Base-by-base conservation (phyloP, 2,797 vertebrate genomes). In the Hozukius guyotensis region DNA sequence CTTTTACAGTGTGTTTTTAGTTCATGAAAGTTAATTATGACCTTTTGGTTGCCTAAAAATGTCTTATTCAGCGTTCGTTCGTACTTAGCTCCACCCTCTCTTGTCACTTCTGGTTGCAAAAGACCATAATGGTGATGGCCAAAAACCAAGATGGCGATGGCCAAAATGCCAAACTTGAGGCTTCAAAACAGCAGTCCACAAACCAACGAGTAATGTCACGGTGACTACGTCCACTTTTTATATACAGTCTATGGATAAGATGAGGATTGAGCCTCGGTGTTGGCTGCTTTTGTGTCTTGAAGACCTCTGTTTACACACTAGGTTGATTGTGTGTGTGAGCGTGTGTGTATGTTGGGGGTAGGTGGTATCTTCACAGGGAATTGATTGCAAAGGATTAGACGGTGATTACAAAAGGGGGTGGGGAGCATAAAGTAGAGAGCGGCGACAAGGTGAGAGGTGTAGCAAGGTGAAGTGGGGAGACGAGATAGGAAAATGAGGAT, bases 331-430 rank as follows among this genome's bases (percentile, higher is more conserved):
- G 31, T 38, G 52, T 22, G 52, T 53, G 52, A 20, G n/a, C 7
- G n/a, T 53, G 52, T 53, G 38, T 56, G 29, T 52, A 29, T 73
- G 65, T 63, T 24, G 27, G 52, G 57, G 74, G 75, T 2, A 36
- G 75, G 71, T 56, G 72, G 78, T 55, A 20, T 84, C 76, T 81
- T 87, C 78, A 42, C 32, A 16, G 68, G 77, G 79, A 89, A 89
- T 81, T 84, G 82, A 89, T 89, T 87, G 82, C 69, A 73, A 63
- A 78, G 81, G 88, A 88, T 91, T 89, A 90, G 82, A 78, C 60
- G 82, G 77, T 84, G 88, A 92, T 92, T 88, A 78, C 53, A 73
- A 66, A 72, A 72, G 18, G n/a, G 72, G 38, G 25, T 22, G 68
- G 73, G 77, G 75, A 38, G 68, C 11, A 42, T 36, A 62, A 46